phyloP scores from a whole-genome alignment of 2,888 invertebrate genomes.

The Megalurothrips usitatus region DNA sequence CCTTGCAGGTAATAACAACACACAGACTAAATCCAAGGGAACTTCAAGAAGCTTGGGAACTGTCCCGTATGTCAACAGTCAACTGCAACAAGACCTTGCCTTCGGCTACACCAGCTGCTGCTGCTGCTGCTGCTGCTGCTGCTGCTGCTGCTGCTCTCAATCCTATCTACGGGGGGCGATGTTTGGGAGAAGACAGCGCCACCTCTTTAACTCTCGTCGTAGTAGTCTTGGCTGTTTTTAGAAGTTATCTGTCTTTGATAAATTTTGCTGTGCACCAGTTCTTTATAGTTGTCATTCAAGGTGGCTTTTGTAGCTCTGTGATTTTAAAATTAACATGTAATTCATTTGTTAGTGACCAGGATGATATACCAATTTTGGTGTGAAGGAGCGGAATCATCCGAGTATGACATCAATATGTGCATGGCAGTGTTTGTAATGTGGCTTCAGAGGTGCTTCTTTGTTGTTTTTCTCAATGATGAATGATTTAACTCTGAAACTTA shows the following conservation, averaged over 20 bases:
- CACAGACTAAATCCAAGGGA: conserved; percentile 2
- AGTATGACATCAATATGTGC: too few relatives aligned
- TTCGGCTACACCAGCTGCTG: background rate
- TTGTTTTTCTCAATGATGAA: too few relatives aligned
- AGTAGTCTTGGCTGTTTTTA: conserved; percentile 6
- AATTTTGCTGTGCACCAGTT: background rate
- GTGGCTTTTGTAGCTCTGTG: background rate
- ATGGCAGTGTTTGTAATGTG: too few relatives aligned
- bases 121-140: conserved; percentile 7
- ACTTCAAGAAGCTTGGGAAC: background rate
- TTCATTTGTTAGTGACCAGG: too few relatives aligned
- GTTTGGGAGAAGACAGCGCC: conserved; percentile 11
- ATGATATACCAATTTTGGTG: too few relatives aligned
- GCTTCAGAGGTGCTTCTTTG: too few relatives aligned
- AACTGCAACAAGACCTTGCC: background rate
- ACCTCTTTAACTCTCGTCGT: conserved; percentile 8
- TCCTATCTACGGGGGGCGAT: background rate
- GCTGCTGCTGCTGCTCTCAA: background rate
- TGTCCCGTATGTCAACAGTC: background rate
- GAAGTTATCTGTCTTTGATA: background rate
- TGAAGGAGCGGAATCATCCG: too few relatives aligned
- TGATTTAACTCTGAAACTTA: too few relatives aligned
- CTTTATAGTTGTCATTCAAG: background rate
- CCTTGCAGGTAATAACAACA: background rate
- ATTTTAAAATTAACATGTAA: background rate